Percentiles rank a stretch among this genome's conserved stretches.
These are phyloP conservation scores for Zele albiditarsus DNA, from an alignment of 2,888 invertebrate genomes.

Conservation along the genomic window DNA sequence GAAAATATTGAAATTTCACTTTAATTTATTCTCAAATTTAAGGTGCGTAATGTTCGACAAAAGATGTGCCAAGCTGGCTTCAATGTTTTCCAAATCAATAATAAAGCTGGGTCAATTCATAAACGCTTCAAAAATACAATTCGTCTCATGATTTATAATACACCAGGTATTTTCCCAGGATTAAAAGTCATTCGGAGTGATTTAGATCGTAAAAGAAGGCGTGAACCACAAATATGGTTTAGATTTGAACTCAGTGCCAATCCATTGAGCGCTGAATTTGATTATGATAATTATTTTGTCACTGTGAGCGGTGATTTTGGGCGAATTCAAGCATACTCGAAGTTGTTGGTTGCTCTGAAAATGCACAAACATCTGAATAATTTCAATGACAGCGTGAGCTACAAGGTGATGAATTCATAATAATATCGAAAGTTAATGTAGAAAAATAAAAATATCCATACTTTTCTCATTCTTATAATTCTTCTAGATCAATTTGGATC, in stretches of 20 bases:
- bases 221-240: conserved; percentile 54
- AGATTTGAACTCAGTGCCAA: conserved; percentile 49
- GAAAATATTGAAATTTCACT: too few species aligned
- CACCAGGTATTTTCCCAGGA: conserved; percentile 55
- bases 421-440: background rate
- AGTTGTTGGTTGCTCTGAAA: conserved; percentile 55
- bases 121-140: conserved; percentile 54
- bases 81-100: conserved; percentile 51
- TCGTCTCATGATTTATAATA: conserved; percentile 54
- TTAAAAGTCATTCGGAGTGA: conserved; percentile 55
- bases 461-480: background rate
- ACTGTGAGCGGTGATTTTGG: conserved; percentile 52
- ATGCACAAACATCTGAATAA: conserved; percentile 55
- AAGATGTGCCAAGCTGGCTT: conserved; percentile 56
- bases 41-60: conserved; percentile 54
- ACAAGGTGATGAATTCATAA: conserved; percentile 47
- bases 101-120: conserved; percentile 51
- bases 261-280: conserved; percentile 53
- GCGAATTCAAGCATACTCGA: conserved; percentile 53
- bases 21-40: background rate
- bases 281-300: conserved; percentile 57
- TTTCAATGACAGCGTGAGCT: conserved; percentile 55
- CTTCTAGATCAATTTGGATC: conserved; percentile 52
- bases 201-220: conserved; percentile 55
- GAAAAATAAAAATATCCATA: background rate